These are phyloP conservation scores for Symphodus melops DNA, from an alignment of 2,113 vertebrate genomes.

Conservation along the genomic window DNA sequence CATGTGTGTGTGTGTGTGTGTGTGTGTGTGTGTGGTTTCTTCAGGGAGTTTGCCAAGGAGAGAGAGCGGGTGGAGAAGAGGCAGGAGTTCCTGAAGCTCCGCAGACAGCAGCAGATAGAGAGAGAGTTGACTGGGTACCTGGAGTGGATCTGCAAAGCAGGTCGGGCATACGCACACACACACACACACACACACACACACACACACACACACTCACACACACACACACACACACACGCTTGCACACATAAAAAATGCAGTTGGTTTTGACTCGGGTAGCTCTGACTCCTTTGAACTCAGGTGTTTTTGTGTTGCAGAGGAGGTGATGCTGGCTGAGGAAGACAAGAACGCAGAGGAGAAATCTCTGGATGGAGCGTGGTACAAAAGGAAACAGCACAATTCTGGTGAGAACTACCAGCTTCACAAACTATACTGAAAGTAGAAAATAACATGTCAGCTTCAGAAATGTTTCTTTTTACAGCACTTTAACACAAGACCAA, in stretches of 20 bases:
- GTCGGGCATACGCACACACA: slow-evolving; percentile 75
- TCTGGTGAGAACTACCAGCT: slow-evolving; percentile 66
- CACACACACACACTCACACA: not conserved
- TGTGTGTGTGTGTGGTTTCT: slow-evolving; percentile 19
- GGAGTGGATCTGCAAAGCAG: slow-evolving; percentile 98
- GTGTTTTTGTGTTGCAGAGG: slow-evolving; percentile 85
- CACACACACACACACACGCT: slow-evolving; percentile 6
- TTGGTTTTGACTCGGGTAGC: not conserved
- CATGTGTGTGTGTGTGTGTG: not conserved
- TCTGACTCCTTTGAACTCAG: not conserved
- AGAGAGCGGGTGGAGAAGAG: slow-evolving; percentile 95
- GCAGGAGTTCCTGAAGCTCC: slow-evolving; percentile 95
- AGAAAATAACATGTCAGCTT: not conserved
- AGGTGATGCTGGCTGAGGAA: slow-evolving; percentile 98
- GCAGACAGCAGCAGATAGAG: slow-evolving; percentile 96
- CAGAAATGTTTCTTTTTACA: not conserved
- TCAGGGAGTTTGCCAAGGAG: slow-evolving; percentile 96
- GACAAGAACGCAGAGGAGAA: slow-evolving; percentile 95
- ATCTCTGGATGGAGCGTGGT: slow-evolving; percentile 91
- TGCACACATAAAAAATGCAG: not conserved
- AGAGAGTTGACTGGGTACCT: slow-evolving; percentile 94
- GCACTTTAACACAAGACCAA: no score
- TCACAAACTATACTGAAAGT: not conserved
- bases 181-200: slow-evolving; percentile 47
- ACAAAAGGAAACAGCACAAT: slow-evolving; percentile 81